A percentile compares a stretch with the other conserved stretches of the same genome.
Conservation (phyloP, 2,797 vertebrate genomes). For the Falco rusticolus region DNA sequence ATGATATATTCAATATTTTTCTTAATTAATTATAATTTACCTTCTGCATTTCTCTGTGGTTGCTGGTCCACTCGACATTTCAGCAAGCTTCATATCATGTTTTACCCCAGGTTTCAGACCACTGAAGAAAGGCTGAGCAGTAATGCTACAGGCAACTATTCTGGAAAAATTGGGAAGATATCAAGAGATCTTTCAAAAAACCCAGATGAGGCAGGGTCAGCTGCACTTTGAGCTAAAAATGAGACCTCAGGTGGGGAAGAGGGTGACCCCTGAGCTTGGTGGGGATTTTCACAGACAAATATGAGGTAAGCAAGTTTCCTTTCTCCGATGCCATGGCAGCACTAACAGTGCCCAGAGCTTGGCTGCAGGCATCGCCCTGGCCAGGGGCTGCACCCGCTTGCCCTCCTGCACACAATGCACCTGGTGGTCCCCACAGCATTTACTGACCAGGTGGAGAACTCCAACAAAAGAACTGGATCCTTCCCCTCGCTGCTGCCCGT, state of each 20-base stretch:
- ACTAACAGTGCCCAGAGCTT: background rate
- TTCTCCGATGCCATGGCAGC: background rate
- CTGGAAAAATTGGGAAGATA: background rate
- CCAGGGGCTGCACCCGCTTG: background rate
- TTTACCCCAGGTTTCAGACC: background rate
- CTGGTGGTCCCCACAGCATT: background rate
- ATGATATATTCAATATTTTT: background rate
- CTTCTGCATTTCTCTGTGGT: background rate
- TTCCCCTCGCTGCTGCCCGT: background rate
- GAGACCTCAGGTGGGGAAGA: background rate
- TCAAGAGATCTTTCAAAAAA: background rate
- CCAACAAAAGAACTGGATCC: background rate
- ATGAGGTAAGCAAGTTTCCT: background rate
- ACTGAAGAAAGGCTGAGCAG: background rate
- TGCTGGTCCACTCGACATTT: background rate
- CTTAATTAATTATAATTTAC: background rate
- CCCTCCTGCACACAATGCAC: fast-evolving
- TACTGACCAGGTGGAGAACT: background rate
- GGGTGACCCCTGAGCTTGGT: background rate
- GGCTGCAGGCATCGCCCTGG: background rate
- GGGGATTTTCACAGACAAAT: background rate
- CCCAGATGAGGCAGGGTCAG: background rate
- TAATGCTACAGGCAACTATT: background rate
- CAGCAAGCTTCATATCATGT: background rate
- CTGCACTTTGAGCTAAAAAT: background rate